Conservation (phyloP, 2,888 invertebrate genomes). For the Cheilosia vulpina region DNA sequence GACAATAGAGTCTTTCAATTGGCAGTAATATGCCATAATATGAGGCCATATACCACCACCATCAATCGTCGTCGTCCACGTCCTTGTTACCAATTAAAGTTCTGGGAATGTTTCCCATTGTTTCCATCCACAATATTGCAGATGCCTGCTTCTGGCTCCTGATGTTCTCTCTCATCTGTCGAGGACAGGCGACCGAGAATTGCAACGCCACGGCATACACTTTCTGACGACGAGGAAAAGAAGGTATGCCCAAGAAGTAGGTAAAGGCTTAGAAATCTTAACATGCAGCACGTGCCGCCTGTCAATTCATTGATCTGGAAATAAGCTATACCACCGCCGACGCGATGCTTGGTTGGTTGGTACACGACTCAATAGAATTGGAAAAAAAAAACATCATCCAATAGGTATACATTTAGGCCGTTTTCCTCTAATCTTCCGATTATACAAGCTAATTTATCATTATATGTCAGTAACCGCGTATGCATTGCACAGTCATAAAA, state of each 20-base stretch:
- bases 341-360: neutral
- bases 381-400: slow-evolving; percentile 7
- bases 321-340: slow-evolving; percentile 34
- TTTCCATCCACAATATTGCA: slow-evolving; percentile 47
- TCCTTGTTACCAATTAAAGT: slow-evolving; percentile 73
- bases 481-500: slow-evolving; percentile 18
- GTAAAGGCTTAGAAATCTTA: slow-evolving; percentile 68
- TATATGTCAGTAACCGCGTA: slow-evolving; percentile 37
- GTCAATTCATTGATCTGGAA: slow-evolving; percentile 70
- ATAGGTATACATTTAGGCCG: neutral
- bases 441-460: slow-evolving; percentile 66
- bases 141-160: slow-evolving; percentile 7
- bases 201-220: slow-evolving; percentile 10
- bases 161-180: slow-evolving; percentile 52
- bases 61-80: slow-evolving; percentile 13
- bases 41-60: slow-evolving; percentile 21
- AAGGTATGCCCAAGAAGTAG: slow-evolving; percentile 39
- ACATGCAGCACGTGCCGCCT: slow-evolving; percentile 70
- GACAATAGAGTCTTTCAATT: slow-evolving; percentile 68
- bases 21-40: slow-evolving; percentile 72
- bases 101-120: slow-evolving; percentile 60
- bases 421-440: slow-evolving; percentile 35
- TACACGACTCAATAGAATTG: slow-evolving; percentile 31
- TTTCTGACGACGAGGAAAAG: slow-evolving; percentile 19
- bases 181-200: slow-evolving; percentile 35